Evolutionary conservation across 2,113 vertebrate genomes (phyloP).

Genomic region (Carassius gibelio): DNA sequence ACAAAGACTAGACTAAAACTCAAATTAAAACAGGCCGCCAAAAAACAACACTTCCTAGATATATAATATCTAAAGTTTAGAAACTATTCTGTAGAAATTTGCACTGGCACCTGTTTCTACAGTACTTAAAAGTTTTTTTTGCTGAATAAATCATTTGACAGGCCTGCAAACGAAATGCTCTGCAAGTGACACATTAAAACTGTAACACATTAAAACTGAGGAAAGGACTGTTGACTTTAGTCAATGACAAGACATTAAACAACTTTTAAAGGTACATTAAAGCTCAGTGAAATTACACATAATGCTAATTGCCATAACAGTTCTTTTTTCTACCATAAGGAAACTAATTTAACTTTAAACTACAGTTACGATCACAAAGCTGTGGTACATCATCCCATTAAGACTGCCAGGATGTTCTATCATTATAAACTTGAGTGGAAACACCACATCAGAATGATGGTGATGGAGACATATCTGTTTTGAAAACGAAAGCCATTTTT

Average conservation of each 20-base stretch:
- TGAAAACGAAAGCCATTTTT: constrained; percentile 8
- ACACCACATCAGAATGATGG: not conserved
- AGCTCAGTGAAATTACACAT: not conserved
- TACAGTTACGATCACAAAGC: not conserved
- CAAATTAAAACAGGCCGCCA: too few relatives aligned
- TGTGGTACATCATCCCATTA: not conserved
- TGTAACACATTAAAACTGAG: constrained; percentile 8
- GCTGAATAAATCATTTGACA: constrained; percentile 16
- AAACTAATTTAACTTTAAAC: not conserved
- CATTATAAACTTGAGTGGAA: constrained; percentile 10
- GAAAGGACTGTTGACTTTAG: not conserved
- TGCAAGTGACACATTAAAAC: not conserved
- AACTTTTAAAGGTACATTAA: not conserved
- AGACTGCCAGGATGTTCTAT: not conserved
- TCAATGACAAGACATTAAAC: not conserved
- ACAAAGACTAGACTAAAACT: too few relatives aligned
- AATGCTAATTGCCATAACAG: not conserved
- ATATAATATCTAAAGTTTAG: not conserved
- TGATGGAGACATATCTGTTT: not conserved
- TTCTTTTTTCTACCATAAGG: not conserved
- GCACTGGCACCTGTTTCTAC: constrained; percentile 25
- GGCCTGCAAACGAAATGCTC: not conserved
- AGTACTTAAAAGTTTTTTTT: constrained; percentile 24
- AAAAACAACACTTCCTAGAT: too few relatives aligned
- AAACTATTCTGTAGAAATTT: constrained; percentile 24